Conservation (phyloP, 2,888 invertebrate species). For the Polydrusus pterygomalis region DNA sequence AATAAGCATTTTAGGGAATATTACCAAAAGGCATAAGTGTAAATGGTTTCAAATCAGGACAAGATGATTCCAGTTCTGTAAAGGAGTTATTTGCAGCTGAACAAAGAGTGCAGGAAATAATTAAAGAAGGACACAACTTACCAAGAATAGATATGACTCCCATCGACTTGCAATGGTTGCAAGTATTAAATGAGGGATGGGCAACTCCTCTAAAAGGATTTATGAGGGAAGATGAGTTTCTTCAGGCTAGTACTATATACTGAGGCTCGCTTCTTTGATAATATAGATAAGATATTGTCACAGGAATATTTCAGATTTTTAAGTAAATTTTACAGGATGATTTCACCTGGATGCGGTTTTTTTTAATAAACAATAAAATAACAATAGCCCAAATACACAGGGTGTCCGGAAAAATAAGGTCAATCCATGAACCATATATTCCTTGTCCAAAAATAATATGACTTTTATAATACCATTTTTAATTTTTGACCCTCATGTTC, state of each 20-base stretch:
- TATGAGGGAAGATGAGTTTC: slow-evolving; percentile 85
- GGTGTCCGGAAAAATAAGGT: too few species aligned
- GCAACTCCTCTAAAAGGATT: slow-evolving; percentile 86
- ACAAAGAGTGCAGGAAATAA: slow-evolving; percentile 76
- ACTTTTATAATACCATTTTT: too few species aligned
- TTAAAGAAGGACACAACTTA: slow-evolving; percentile 81
- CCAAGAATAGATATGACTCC: slow-evolving; percentile 84
- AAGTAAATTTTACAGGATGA: too few species aligned
- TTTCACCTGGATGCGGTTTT: too few species aligned
- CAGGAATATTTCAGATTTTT: too few species aligned
- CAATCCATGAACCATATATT: too few species aligned
- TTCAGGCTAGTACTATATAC: slow-evolving; percentile 69
- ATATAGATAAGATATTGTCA: too few species aligned
- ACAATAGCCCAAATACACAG: too few species aligned
- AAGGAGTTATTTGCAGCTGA: slow-evolving; percentile 87
- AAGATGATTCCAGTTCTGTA: slow-evolving; percentile 68
- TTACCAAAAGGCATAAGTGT: slow-evolving; percentile 73
- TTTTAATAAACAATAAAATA: too few species aligned
- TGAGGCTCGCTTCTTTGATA: too few species aligned
- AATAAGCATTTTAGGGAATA: slow-evolving; percentile 71
- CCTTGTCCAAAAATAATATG: too few species aligned
- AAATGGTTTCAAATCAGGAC: slow-evolving; percentile 29
- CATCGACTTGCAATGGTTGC: slow-evolving; percentile 94
- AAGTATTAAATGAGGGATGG: slow-evolving; percentile 95
- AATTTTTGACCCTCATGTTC: too few species aligned